phyloP scores from a whole-genome alignment of 2,113 vertebrate species.

The Beaufortia kweichowensis region DNA sequence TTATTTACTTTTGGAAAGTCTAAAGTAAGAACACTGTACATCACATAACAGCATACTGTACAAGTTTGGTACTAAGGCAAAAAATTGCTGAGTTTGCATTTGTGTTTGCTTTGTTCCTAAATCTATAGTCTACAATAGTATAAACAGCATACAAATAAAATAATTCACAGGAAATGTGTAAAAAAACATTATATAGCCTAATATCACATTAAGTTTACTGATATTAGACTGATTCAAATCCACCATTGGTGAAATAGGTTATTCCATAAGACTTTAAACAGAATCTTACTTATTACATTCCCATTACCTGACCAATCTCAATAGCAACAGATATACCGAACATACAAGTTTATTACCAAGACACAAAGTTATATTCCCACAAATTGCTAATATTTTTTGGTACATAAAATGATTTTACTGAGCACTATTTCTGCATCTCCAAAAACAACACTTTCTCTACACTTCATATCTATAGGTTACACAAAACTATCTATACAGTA shows the following conservation, averaged over 20 bases:
- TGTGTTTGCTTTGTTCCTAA: no score
- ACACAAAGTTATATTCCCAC: background rate
- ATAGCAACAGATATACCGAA: background rate
- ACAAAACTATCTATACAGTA: background rate
- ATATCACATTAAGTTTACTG: no score
- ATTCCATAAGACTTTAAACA: background rate
- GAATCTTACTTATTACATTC: background rate
- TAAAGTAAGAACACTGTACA: no score
- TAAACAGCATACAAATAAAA: no score
- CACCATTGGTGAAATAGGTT: background rate
- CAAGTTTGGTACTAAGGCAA: no score
- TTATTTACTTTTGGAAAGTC: no score
- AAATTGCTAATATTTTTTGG: no score
- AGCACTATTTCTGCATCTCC: background rate
- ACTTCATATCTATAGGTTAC: background rate
- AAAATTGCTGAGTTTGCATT: no score
- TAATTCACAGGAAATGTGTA: no score
- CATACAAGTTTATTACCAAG: constrained; percentile 4
- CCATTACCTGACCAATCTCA: background rate
- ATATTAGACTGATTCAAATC: background rate
- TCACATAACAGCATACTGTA: no score
- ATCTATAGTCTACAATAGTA: no score
- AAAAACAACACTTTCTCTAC: background rate
- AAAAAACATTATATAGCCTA: no score
- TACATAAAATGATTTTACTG: background rate